Evolutionary conservation across 2,797 vertebrate species (phyloP), one percentile per base, ranked within the genome.

Genomic region (Rhinogobio ventralis): DNA sequence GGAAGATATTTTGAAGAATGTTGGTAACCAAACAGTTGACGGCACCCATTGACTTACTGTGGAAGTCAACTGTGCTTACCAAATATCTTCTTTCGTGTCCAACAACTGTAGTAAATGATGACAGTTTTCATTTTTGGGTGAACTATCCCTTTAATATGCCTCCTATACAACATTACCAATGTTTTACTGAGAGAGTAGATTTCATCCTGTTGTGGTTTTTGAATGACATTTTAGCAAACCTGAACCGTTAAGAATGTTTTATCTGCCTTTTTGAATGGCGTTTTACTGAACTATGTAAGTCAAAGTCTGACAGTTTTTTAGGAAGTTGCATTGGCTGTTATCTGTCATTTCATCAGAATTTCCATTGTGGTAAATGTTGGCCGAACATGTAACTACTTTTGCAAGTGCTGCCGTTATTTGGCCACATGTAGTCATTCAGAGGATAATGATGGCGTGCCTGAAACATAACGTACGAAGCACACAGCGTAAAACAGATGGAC

Each of bases 121-220:
- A 8, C 39, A 1, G 39, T 8, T 42, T 42, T 9, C 0, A 39
- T 39, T 39, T 42, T 42, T 42, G 39, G 8, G 39, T 42, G 39
- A 9, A 0, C 39, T 9, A 2, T 42, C 39, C 9, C 39, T 42
- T 42, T 42, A 60, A 60, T 15, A 20, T 1, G 5, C 17, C 28
- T 30, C 28, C 17, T 11, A 1, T 30, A 0, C 25, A 19, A 28
- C 8, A 30, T 30, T 0, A 9, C 3, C 1, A 5, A 14, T 20
- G 46, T 23, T 53, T 74, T 28, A 23, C 6, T 0, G 10, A 74
- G 30, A 75, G 30, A n/a, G 72, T 42, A 39, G 49, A n/a, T 36
- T 55, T 76, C 30, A 57, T 9, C 14, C 23, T 25, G 14, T 76
- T 76, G 74, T 76, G 73, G 30, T 57, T 57, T 42, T 76, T 39